Evolutionary conservation across 2,888 invertebrate species (phyloP).

Genomic region (Hyalella azteca): DNA sequence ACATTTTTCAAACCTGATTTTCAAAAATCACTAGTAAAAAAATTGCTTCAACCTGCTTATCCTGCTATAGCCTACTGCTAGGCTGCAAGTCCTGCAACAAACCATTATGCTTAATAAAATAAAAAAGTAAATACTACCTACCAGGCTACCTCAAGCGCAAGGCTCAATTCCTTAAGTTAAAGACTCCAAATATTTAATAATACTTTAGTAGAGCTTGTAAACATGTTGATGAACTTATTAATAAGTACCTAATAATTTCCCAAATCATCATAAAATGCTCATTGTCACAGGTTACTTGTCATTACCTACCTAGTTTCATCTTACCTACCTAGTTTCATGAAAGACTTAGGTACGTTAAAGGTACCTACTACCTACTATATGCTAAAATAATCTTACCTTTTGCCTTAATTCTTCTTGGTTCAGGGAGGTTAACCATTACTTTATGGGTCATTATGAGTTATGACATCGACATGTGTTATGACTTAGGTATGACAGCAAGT

Average conservation of each 20-base stretch:
- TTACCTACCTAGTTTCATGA: background rate
- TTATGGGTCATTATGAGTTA: background rate
- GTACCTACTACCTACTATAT: background rate
- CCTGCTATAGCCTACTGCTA: too few species aligned
- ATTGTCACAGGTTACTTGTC: background rate
- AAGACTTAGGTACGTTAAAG: background rate
- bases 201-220: background rate
- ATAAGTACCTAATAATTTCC: background rate
- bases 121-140: too few species aligned
- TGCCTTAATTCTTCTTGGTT: constrained; percentile 1
- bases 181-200: too few species aligned
- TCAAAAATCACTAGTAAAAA: too few species aligned
- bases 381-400: background rate
- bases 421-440: background rate
- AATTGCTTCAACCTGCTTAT: too few species aligned
- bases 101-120: too few species aligned
- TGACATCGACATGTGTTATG: too few species aligned
- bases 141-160: too few species aligned
- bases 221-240: background rate
- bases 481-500: too few species aligned
- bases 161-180: too few species aligned
- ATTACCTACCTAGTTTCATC: background rate
- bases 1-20: too few species aligned
- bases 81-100: too few species aligned
- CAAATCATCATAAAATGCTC: background rate